Conservation (phyloP, 2,113 vertebrate species). For the Chloropsis hardwickii region DNA sequence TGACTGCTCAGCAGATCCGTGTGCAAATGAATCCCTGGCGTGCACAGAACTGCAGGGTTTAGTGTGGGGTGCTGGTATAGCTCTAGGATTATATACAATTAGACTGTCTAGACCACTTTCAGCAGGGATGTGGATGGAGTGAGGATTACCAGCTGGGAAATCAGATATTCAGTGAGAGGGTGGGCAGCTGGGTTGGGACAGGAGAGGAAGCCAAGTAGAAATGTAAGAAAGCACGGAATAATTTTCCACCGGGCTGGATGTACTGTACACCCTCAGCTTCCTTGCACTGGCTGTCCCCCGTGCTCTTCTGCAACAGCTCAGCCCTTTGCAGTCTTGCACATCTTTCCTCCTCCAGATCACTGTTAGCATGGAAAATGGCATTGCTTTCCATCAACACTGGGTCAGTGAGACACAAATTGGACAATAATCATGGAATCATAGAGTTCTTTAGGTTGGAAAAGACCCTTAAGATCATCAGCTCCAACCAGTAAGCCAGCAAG, state of each 20-base stretch:
- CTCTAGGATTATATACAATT: conserved; percentile 13
- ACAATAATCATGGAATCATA: background rate
- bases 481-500: background rate
- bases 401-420: background rate
- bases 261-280: background rate
- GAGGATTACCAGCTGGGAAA: conserved; percentile 7
- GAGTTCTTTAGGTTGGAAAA: background rate
- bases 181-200: background rate
- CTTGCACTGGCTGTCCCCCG: background rate
- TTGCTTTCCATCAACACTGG: background rate
- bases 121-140: background rate
- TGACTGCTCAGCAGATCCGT: background rate
- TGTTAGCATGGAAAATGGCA: background rate
- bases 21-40: rapidly evolving
- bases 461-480: background rate
- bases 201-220: background rate
- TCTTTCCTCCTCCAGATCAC: background rate
- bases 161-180: background rate
- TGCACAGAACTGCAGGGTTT: background rate
- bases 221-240: background rate
- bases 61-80: background rate
- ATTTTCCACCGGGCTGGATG: background rate
- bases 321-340: background rate
- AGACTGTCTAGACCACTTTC: conserved; percentile 18
- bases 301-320: background rate